Evolutionary conservation across 1,140 invertebrate species (phyloP), one percentile per base, ranked within the genome.

Genomic region (Cyclina sinensis): DNA sequence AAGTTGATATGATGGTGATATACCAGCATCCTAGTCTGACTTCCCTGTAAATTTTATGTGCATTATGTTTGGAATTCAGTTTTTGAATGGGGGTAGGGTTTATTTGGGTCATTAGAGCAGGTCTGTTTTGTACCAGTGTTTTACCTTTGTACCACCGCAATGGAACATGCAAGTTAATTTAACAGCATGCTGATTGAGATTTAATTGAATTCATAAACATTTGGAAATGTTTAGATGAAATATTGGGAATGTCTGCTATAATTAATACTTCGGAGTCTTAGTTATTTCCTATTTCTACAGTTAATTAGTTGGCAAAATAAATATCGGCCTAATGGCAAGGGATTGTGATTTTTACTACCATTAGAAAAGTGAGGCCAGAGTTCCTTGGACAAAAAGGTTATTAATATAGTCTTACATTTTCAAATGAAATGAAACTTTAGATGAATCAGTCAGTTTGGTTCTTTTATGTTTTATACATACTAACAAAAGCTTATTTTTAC

Each of bases 121-220:
- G 21, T 70, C 65, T 70, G 65, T n/a, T 70, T 37, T 27, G 27
- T 37, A 70, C 59, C 11, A 70, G 65, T 18, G 27, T 27, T 65
- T 32, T 30, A 65, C 18, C 4, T 7, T 35, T 65, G 9, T 35
- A 30, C 59, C 27, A 65, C 1, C 4, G n/a, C 27, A 65, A 9
- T 14, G 21, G 51, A n/a, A 62, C 21, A n/a, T 18, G 57, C 57
- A 62, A n/a, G 57, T 27, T 14, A 62, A 62, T 62, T 62, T 27
- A 62, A 62, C 27, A 27, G 24, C 27, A 5, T 70, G 65, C 37
- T 70, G 65, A 70, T 70, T 14, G 65, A 70, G 12, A 37, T 18
- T 16, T 62, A n/a, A 62, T 62, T 27, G n/a, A 62, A 62, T 62
- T 24, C 1, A 62, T 62, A 62, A 62, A 62, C 57, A 62, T 62